phyloP scores from a whole-genome alignment of 1,140 invertebrate species.

The Penaeus chinensis region DNA sequence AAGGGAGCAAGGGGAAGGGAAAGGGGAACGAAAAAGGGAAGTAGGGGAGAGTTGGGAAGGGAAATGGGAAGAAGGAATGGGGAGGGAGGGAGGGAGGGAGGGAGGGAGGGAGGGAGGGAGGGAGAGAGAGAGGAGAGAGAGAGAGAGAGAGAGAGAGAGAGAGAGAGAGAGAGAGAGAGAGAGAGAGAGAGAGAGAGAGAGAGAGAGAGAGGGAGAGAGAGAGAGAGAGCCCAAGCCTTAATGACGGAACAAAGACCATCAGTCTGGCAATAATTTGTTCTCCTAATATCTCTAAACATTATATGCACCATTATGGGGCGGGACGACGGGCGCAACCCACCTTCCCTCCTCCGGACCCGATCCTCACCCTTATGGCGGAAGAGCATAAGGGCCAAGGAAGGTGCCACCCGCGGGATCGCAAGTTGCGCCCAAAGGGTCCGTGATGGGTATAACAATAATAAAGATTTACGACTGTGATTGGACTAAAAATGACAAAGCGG shows the following conservation, averaged over 20 bases:
- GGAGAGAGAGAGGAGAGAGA: too few species aligned
- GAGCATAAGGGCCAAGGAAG: background rate
- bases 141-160: too few species aligned
- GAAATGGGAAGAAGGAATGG: too few species aligned
- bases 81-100: too few species aligned
- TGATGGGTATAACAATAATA: slow-evolving; percentile 33
- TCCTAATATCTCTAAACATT: slow-evolving; percentile 53
- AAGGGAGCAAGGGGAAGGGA: too few species aligned
- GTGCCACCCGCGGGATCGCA: background rate
- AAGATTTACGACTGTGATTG: slow-evolving; percentile 45
- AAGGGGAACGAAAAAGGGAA: too few species aligned
- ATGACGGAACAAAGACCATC: slow-evolving; percentile 47
- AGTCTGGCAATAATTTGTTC: slow-evolving; percentile 47
- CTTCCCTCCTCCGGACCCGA: background rate
- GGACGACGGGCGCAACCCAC: slow-evolving; percentile 5
- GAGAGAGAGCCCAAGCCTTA: background rate
- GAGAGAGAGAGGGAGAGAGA: too few species aligned
- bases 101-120: too few species aligned
- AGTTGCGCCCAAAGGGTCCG: background rate
- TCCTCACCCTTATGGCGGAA: background rate
- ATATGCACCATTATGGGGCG: slow-evolving; percentile 34
- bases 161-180: too few species aligned
- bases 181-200: too few species aligned
- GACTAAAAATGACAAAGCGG: slow-evolving; percentile 30
- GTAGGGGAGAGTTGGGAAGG: too few species aligned